Percentiles rank a stretch among this genome's conserved stretches.
These are phyloP conservation scores for Zaprionus camerounensis DNA, from an alignment of 1,140 invertebrate species.

Conservation along the genomic window DNA sequence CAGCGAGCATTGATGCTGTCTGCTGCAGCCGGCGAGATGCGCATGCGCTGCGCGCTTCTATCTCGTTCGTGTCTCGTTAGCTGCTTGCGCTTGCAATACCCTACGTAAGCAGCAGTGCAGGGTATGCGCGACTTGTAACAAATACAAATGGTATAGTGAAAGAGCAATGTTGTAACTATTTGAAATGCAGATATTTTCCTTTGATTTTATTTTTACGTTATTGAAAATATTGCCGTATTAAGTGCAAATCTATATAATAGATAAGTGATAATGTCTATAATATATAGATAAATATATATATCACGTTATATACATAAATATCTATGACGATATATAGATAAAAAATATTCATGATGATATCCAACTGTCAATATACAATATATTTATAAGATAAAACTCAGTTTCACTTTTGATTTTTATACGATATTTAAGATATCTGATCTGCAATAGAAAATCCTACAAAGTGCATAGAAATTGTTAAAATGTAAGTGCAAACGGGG, in stretches of 20 bases:
- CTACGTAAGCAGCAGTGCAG: neutral
- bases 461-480: no score
- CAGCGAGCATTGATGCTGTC: slow-evolving; percentile 28
- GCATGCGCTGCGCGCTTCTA: slow-evolving; percentile 41
- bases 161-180: neutral
- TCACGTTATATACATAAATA: no score
- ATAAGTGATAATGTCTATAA: no score
- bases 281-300: no score
- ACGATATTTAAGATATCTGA: no score
- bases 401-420: no score
- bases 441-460: no score
- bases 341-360: no score
- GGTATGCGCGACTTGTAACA: neutral
- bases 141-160: neutral
- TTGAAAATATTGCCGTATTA: neutral
- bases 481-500: neutral
- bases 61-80: neutral
- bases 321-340: no score
- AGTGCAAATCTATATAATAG: no score
- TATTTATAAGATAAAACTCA: no score
- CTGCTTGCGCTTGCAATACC: slow-evolving; percentile 26
- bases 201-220: neutral
- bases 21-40: slow-evolving; percentile 26
- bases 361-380: no score
- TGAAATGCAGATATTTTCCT: neutral